Base-by-base conservation (phyloP, 2,113 vertebrate species). In the Jaculus jaculus region DNA sequence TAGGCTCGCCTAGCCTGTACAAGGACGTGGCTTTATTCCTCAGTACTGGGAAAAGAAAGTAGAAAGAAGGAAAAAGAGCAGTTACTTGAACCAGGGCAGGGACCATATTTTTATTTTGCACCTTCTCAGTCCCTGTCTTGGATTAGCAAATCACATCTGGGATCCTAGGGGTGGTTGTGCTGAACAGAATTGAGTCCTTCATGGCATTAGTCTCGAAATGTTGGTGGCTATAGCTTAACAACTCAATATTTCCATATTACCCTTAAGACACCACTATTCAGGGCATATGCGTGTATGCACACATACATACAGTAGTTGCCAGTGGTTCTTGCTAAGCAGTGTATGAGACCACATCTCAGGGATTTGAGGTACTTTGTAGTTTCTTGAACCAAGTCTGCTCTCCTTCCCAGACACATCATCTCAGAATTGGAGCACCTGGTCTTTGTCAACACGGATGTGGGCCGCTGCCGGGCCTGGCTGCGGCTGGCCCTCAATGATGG, bases 381-480 rank as follows among this genome's bases (percentile, higher is more conserved):
- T 87, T 72, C 39, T 74, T 71, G 84, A 96, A 63, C 68, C 8
- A 10, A 4, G 26, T 66, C 47, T 89, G 16, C 34, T 89, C 30
- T 63, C 63, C 39, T 11, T 77, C 39, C 20, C 95, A 99, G 99
- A 11, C 98, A 99, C 60, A 98, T 98, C 72, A 96, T 99, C 96
- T 98, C 98, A 0, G 99, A 99, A 93, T 97, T 99, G 97, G 99
- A 99, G 54, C 98, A 98, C 3, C 96, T 99, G 96, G 97, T 96
- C 96, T 99, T 99, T 6, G 99, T 99, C 94, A 98, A 97, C 73
- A 99, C 99, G 0, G 99, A 99, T 0, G 99, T 99, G 15, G 99
- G 99, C 18, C 99, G 99, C 61, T 99, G 99, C 95, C 98, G 99
- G 23, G 99, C 99, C 1, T 99, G 99, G 99, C 98, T 99, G 80